Evolutionary conservation across 1,140 invertebrate genomes (phyloP), one percentile per base, ranked within the genome.

Genomic region (Centruroides vittatus): DNA sequence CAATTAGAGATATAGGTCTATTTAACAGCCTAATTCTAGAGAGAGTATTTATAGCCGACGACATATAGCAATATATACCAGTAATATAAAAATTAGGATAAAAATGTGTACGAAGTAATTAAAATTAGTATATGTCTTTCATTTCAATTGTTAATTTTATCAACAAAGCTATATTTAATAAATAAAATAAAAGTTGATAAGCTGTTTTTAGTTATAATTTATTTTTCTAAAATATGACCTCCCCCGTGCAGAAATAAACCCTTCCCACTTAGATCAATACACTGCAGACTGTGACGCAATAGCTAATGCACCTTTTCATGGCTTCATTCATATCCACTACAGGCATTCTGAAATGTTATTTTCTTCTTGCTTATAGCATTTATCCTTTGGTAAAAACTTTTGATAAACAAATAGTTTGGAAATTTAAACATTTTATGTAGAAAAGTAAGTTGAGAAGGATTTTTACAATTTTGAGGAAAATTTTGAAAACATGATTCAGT

Each of bases 231-330:
- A 35, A 4, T 34, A 11, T 35, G 35, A 13, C 13, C 53, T 8
- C 53, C 56, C 60, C 60, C 9, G 3, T 57, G 12, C 5, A 34
- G 55, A 34, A 61, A 58, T 61, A 47, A 41, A 61, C 60, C 41
- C 41, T 47, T 53, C 57, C 56, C 41, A 12, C 9, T 50, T 53
- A 46, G 59, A 62, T 59, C 61, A 62, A 62, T 62, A 59, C 60
- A 58, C 34, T 58, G 46, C 50, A 36, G 41, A 34, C 36, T 51
- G 13, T 13, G n/a, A 47, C 47, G 47, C 46, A 47, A 49, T 35
- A 57, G 35, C n/a, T 36, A 13, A 49, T 6, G 23, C 12, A 60
- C 55, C 11, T 55, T 11, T 12, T 35, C 48, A 9, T 35, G 34
- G 49, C 46, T 50, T 41, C 47, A 7, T 50, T 58, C 46, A 35